Base-by-base conservation (phyloP, 2,797 vertebrate genomes). In the Paguma larvata region DNA sequence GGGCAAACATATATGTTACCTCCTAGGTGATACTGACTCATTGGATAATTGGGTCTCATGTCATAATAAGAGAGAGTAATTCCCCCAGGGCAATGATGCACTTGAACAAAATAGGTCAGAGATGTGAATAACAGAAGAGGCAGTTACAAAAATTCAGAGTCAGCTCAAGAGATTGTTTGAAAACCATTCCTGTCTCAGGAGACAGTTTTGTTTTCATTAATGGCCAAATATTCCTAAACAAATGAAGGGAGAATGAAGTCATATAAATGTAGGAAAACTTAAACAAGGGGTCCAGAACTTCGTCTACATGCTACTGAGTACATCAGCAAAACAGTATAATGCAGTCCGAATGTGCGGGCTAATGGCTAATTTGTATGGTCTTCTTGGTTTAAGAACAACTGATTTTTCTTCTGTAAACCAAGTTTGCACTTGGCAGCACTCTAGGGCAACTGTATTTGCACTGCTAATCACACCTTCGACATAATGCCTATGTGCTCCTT, bases 51-150 rank as follows among this genome's bases (percentile, higher is more conserved):
- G 90, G 63, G 38, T 85, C 67, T 94, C 56, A 83, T 63, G 70
- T 96, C 77, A 89, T 89, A 93, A 90, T 93, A 80, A 80, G 34
- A 93, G 44, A 96, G 62, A 92, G 23, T 41, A 90, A 85, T 53
- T 96, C n/a, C 23, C 70, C 53, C 56, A 38, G 65, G 70, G n/a
- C 38, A 84, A 41, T 80, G 53, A 78, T 82, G 48, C 84, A 91
- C 34, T 97, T 90, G 83, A 89, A 91, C 89, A 84, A 97, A 97
- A 97, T 96, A 89, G 89, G 95, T 91, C 96, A 91, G 65, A 94
- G 88, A 88, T 78, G 68, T 48, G 92, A 96, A 85, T 97, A 97
- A 88, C 84, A 41, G 34, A 95, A 95, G 23, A 92, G 18, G 46
- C 68, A 95, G 91, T 92, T 88, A 92, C 32, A 89, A 89, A 98